Evolutionary conservation across 2,888 invertebrate species (phyloP), one percentile per base, ranked within the genome.

Genomic region (Diploptera punctata): DNA sequence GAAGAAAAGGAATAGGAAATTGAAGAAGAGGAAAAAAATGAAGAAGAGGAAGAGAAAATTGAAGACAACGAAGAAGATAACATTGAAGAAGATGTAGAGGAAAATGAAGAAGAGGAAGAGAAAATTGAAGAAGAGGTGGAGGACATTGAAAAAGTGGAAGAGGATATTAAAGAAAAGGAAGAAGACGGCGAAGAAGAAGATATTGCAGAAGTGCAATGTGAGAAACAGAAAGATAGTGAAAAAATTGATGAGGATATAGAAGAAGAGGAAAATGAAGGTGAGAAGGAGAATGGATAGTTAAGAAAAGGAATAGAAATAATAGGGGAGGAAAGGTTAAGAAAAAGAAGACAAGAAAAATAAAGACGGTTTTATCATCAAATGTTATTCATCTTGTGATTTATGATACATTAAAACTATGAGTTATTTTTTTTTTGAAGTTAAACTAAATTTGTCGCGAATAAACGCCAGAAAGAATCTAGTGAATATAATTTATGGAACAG

Each of bases 41-140:
- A 73, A 26, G 57, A 76, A 5, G 74, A 77, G 16, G 77, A 77
- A 38, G 75, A 76, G 1, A 77, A 77, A 71, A 83, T 84, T 49
- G 83, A 84, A 43, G 75, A 76, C 1, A 77, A 77, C 71, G 83
- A 84, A 52, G 83, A 84, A 0, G 80, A 83, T 0, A 77, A 79
- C 2, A 81, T 84, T 47, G 76, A 78, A 24, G 79, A 78, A 16
- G 78, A 78, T 24, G 82, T 86, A 0, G 85, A 85, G 7, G 81
- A 85, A 0, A 86, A 85, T 29, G 84, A 86, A 0, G 87, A 86
- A 2, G 77, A 82, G 0, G 85, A 87, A 79, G 83, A 81, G 75
- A 84, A 85, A 76, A 79, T 82, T 44, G 73, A 83, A 73, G 78
- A 85, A n/a, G 78, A 89, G 81, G 78, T 89, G 18, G 88, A 93